Percentiles rank a stretch among this genome's conserved stretches.
Evolutionary conservation across 1,140 invertebrate genomes (phyloP).

Genomic region (Drosophila guanche): DNA sequence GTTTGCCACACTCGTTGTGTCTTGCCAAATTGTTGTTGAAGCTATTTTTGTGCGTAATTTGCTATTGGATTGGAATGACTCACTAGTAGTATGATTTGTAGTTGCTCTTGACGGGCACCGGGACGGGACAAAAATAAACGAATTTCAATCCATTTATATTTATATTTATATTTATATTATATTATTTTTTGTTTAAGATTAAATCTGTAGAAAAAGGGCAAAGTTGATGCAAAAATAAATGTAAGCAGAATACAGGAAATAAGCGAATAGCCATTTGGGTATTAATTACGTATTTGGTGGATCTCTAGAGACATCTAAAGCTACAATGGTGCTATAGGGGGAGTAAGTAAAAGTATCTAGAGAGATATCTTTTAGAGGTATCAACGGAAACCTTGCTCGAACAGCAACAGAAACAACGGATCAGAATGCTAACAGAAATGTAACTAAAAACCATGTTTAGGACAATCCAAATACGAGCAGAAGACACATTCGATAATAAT

Average conservation of each 20-base stretch:
- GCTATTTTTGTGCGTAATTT: slow-evolving; percentile 47
- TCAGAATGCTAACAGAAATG: too few species aligned
- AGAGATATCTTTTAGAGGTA: too few species aligned
- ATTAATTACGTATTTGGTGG: too few species aligned
- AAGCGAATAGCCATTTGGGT: background rate
- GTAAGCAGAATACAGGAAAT: background rate
- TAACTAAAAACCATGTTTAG: too few species aligned
- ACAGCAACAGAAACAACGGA: too few species aligned
- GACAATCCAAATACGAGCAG: too few species aligned
- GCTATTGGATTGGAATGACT: slow-evolving; percentile 20
- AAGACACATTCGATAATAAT: too few species aligned
- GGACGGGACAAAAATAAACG: slow-evolving; percentile 26
- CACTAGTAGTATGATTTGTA: slow-evolving; percentile 36
- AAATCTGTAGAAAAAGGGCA: slow-evolving; percentile 7
- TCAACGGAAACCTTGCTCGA: too few species aligned
- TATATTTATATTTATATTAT: slow-evolving; percentile 3
- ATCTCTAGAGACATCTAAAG: too few species aligned
- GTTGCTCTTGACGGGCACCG: slow-evolving; percentile 14
- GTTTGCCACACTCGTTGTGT: background rate
- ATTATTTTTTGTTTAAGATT: background rate
- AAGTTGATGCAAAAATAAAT: slow-evolving; percentile 4
- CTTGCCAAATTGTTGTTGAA: slow-evolving; percentile 11
- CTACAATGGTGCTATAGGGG: too few species aligned
- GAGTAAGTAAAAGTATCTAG: too few species aligned
- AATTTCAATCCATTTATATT: slow-evolving; percentile 7